Conservation (phyloP, 2,888 invertebrate species). For the Aspidiotus destructor region DNA sequence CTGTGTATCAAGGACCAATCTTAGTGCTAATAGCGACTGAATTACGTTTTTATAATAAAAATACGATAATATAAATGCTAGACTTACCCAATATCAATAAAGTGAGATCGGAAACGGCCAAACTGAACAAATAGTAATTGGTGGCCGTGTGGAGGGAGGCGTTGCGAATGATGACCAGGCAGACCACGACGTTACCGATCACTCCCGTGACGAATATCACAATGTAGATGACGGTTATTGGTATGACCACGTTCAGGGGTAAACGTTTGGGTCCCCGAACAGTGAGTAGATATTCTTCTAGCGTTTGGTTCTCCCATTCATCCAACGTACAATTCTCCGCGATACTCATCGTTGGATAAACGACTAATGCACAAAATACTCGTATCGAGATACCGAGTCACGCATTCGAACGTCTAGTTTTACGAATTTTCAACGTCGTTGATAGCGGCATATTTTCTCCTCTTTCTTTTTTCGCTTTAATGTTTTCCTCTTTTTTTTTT, state of each 20-base stretch:
- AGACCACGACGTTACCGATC: conserved; percentile 73
- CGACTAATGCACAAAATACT: background rate
- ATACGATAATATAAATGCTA: too few relatives aligned
- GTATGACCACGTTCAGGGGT: conserved; percentile 44
- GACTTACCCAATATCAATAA: conserved; percentile 70
- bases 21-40: too few relatives aligned
- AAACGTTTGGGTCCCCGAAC: conserved; percentile 55
- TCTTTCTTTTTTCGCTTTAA: background rate
- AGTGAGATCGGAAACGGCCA: conserved; percentile 76
- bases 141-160: conserved; percentile 79
- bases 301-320: conserved; percentile 48
- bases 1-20: too few relatives aligned
- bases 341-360: background rate
- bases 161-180: conserved; percentile 71
- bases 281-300: conserved; percentile 51
- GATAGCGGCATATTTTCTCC: background rate
- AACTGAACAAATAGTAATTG: conserved; percentile 81
- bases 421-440: conserved; percentile 1
- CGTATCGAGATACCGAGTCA: conserved; percentile 2
- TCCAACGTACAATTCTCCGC: background rate
- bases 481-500: background rate
- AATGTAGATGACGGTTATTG: conserved; percentile 60
- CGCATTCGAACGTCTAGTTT: conserved; percentile 1
- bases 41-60: too few relatives aligned
- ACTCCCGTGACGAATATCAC: conserved; percentile 73